A percentile compares a stretch with the other conserved stretches of the same genome.
Evolutionary conservation across 1,140 invertebrate species (phyloP).

Genomic region (Brachionus rotundiformis): DNA sequence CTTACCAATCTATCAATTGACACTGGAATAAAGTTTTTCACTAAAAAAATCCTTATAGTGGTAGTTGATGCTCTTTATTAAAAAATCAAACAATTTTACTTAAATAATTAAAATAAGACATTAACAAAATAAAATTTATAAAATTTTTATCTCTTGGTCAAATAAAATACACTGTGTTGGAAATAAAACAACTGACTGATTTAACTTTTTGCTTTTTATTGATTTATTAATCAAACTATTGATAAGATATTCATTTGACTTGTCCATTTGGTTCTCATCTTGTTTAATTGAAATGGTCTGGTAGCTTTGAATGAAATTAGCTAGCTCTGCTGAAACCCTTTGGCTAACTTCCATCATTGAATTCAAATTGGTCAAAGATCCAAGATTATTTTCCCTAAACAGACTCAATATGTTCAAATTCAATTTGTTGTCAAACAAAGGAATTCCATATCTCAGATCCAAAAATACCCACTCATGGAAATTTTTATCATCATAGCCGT

Average conservation of each 20-base stretch:
- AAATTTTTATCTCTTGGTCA: background rate
- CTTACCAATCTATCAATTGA: too few relatives aligned
- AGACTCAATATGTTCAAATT: slow-evolving; percentile 48
- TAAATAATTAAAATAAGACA: background rate
- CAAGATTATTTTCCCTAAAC: slow-evolving; percentile 46
- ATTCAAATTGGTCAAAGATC: slow-evolving; percentile 23
- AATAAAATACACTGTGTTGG: slow-evolving; percentile 52
- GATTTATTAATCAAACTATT: slow-evolving; percentile 19
- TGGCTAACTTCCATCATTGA: background rate
- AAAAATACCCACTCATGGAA: slow-evolving; percentile 41
- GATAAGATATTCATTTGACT: slow-evolving; percentile 6
- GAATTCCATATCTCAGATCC: slow-evolving; percentile 48
- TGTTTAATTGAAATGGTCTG: background rate
- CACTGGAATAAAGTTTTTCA: too few relatives aligned
- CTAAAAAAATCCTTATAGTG: too few relatives aligned
- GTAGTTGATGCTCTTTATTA: too few relatives aligned
- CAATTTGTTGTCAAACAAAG: slow-evolving; percentile 52
- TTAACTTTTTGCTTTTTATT: background rate
- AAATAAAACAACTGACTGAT: slow-evolving; percentile 31
- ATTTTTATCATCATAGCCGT: background rate
- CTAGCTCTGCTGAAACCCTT: background rate
- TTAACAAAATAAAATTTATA: background rate
- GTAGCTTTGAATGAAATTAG: slow-evolving; percentile 37
- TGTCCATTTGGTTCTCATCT: background rate
- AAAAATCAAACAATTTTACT: too few relatives aligned